Evolutionary conservation across 2,888 invertebrate species (phyloP).

Genomic region (Eustalomyia histrio): DNA sequence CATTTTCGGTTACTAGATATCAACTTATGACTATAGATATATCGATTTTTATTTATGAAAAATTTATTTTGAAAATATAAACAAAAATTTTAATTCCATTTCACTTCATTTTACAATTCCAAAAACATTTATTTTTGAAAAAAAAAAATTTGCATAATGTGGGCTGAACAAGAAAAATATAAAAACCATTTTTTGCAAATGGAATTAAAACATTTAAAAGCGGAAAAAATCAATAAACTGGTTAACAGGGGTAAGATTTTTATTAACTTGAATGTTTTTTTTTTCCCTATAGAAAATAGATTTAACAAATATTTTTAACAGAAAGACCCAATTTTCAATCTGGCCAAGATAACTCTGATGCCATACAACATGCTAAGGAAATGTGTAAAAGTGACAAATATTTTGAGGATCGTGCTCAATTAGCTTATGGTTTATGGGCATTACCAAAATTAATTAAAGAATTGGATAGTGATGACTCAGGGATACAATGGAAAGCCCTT

Average conservation of each 20-base stretch:
- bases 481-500: constrained; percentile 71
- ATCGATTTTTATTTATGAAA: too few species aligned
- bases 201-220: constrained; percentile 50
- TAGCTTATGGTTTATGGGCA: constrained; percentile 73
- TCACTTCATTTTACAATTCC: not conserved
- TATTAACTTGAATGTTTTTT: not conserved
- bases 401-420: constrained; percentile 70
- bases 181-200: constrained; percentile 73
- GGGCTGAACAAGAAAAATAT: constrained; percentile 72
- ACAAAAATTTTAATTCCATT: too few species aligned
- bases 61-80: too few species aligned
- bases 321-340: constrained; percentile 53
- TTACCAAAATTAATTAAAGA: constrained; percentile 74
- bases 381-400: constrained; percentile 68
- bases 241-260: constrained; percentile 58
- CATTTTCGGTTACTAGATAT: too few species aligned
- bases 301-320: not conserved
- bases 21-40: too few species aligned
- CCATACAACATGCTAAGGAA: not conserved
- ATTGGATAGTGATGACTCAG: constrained; percentile 69
- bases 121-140: too few species aligned
- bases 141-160: constrained; percentile 68
- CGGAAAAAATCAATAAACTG: constrained; percentile 62
- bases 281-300: not conserved
- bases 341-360: constrained; percentile 20